A percentile compares a stretch with the other conserved stretches of the same genome.
phyloP scores from a whole-genome alignment of 2,888 invertebrate species.

The Diachrysia chrysitis region DNA sequence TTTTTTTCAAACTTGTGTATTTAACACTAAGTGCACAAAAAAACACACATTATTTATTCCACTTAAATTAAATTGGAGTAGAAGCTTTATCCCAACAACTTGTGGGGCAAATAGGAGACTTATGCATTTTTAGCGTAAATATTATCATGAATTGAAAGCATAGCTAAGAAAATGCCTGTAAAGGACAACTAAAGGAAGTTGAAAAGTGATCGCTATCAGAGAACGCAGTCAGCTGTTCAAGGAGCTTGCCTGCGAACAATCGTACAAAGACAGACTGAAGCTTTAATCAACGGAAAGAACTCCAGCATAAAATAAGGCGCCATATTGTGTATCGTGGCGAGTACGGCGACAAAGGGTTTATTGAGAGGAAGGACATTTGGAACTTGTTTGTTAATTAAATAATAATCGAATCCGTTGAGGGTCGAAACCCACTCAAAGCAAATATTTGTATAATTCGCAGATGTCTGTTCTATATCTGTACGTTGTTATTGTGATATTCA shows the following conservation, averaged over 20 bases:
- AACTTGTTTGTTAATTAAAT: slow-evolving; percentile 5
- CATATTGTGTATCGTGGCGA: background rate
- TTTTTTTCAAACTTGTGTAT: no score
- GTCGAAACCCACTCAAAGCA: background rate
- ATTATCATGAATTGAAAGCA: background rate
- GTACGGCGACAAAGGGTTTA: background rate
- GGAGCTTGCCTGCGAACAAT: background rate
- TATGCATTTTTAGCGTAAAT: background rate
- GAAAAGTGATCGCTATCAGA: slow-evolving; percentile 3
- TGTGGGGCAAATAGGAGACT: background rate
- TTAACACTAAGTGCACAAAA: no score
- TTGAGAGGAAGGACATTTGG: background rate
- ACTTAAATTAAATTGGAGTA: no score
- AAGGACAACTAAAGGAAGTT: slow-evolving; percentile 2
- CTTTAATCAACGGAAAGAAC: background rate
- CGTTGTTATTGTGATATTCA: background rate
- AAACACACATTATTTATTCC: no score
- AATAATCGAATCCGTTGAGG: slow-evolving; percentile 2
- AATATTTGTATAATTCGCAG: slow-evolving; percentile 4
- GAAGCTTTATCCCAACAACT: no score
- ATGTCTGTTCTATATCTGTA: background rate
- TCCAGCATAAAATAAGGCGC: slow-evolving; percentile 2
- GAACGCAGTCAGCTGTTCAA: background rate
- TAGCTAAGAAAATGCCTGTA: background rate
- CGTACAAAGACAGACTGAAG: background rate